Conservation (phyloP, 1,140 invertebrate species). For the Drosophila nebulosa region DNA sequence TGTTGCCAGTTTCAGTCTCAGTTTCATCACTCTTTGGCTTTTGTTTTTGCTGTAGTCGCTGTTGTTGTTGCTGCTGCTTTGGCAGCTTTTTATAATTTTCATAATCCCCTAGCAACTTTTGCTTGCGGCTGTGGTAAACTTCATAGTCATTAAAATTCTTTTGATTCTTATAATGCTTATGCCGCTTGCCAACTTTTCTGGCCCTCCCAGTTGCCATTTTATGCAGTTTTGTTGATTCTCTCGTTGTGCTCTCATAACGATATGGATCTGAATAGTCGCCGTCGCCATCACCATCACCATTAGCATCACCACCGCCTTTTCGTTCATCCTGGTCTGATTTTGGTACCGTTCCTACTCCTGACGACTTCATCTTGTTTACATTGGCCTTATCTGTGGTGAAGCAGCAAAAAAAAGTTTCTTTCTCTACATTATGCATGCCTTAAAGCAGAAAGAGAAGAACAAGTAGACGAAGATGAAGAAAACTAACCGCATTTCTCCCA, state of each 20-base stretch:
- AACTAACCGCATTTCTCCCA: conserved; percentile 85
- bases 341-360: conserved; percentile 6
- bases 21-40: conserved; percentile 35
- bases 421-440: conserved; percentile 41
- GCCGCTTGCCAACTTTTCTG: conserved; percentile 69
- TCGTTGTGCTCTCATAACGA: conserved; percentile 66
- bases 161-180: conserved; percentile 71
- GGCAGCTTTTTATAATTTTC: conserved; percentile 51
- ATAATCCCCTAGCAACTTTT: conserved; percentile 45
- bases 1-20: conserved; percentile 18
- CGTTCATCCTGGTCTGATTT: not conserved
- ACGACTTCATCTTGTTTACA: conserved; percentile 37
- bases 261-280: conserved; percentile 73
- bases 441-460: conserved; percentile 11
- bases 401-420: conserved; percentile 50
- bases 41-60: conserved; percentile 34
- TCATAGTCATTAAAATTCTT: conserved; percentile 75
- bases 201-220: conserved; percentile 34
- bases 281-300: not conserved
- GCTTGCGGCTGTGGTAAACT: conserved; percentile 68
- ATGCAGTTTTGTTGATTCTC: conserved; percentile 72
- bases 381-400: conserved; percentile 57
- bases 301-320: not conserved
- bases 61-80: conserved; percentile 38
- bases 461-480: not conserved